Evolutionary conservation across 1,140 invertebrate genomes (phyloP).

Genomic region (Cyrtorhinus lividipennis): DNA sequence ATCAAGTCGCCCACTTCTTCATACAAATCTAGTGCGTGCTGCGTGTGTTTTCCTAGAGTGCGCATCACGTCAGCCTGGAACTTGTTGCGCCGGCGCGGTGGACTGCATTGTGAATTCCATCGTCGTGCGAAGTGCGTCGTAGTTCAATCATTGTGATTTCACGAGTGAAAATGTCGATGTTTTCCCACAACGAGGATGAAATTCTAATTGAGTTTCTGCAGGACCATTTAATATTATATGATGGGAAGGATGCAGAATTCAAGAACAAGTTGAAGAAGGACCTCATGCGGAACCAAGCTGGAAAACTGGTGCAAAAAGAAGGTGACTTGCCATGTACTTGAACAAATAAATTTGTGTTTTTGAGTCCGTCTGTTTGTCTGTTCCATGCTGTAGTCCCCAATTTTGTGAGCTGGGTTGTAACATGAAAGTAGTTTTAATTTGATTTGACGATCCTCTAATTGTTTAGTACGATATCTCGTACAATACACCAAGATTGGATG

Average conservation of each 20-base stretch:
- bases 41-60: too few species aligned
- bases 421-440: too few species aligned
- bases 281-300: not conserved
- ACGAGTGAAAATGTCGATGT: not conserved
- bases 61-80: not conserved
- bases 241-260: not conserved
- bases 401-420: too few species aligned
- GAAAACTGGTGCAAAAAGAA: not conserved
- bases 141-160: not conserved
- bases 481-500: too few species aligned
- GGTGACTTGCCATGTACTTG: not conserved
- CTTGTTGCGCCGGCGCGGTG: not conserved
- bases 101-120: too few species aligned
- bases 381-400: not conserved
- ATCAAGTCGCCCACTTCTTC: too few species aligned
- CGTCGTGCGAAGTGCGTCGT: not conserved
- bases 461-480: too few species aligned
- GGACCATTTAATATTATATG: not conserved
- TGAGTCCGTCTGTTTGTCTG: not conserved
- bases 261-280: not conserved
- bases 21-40: too few species aligned
- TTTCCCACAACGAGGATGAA: too few species aligned
- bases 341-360: too few species aligned
- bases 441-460: too few species aligned
- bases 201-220: not conserved